These are phyloP conservation scores for Drosophila formosana DNA, from an alignment of 2,888 invertebrate species.

Conservation along the genomic window DNA sequence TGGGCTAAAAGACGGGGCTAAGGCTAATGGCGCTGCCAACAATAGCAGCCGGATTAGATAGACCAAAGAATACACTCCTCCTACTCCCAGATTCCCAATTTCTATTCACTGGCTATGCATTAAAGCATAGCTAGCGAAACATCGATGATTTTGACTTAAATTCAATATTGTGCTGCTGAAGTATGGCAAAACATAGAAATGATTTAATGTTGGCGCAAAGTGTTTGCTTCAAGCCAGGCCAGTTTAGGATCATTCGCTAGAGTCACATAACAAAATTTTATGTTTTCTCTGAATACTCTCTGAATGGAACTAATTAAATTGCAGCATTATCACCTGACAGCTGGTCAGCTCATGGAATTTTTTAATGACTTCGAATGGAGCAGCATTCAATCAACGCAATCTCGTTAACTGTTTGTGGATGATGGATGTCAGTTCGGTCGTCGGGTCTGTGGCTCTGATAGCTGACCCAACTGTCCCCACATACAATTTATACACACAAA, in stretches of 20 bases:
- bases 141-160: conserved; percentile 6
- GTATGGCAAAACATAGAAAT: conserved; percentile 11
- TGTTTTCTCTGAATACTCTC: not conserved
- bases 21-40: conserved; percentile 54
- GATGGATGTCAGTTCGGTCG: conserved; percentile 20
- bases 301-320: conserved; percentile 31
- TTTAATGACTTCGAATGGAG: conserved; percentile 28
- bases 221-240: not conserved
- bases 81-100: not conserved
- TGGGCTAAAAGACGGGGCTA: conserved; percentile 42
- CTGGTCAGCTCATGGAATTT: conserved; percentile 19
- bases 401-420: conserved; percentile 40
- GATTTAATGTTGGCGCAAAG: conserved; percentile 12
- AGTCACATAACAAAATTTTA: not conserved
- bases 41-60: conserved; percentile 12
- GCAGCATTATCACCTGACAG: conserved; percentile 27
- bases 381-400: conserved; percentile 46
- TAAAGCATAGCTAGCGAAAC: not conserved
- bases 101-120: not conserved
- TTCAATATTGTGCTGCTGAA: conserved; percentile 28
- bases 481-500: not conserved
- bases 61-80: not conserved
- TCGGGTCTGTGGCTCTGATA: conserved; percentile 14
- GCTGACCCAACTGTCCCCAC: conserved; percentile 32
- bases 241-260: not conserved